Evolutionary conservation across 1,140 invertebrate genomes (phyloP).

Genomic region (Hormaphis cornu): DNA sequence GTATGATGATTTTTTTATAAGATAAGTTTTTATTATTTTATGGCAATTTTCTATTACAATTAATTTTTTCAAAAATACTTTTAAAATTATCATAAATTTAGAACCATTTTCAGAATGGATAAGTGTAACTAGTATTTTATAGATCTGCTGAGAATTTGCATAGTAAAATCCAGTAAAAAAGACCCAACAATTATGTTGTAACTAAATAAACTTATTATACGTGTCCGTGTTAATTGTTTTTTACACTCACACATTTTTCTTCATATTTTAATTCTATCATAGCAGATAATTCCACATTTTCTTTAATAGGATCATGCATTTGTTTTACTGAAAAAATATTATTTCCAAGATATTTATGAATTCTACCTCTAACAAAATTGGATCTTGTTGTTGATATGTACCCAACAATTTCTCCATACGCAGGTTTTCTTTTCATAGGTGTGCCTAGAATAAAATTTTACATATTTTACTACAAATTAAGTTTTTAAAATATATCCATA

Average conservation of each 20-base stretch:
- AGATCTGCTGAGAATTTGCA: too few relatives aligned
- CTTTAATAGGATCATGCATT: constrained; percentile 14
- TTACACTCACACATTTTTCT: constrained; percentile 12
- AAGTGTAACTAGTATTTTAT: too few relatives aligned
- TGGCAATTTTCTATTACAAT: too few relatives aligned
- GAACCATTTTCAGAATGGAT: too few relatives aligned
- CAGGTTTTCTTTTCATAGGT: neutral
- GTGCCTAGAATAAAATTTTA: constrained; percentile 6
- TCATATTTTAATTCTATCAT: constrained; percentile 10
- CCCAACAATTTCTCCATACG: constrained; percentile 19
- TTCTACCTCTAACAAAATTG: constrained; percentile 5
- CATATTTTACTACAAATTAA: neutral
- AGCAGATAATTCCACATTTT: neutral
- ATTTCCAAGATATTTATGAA: neutral
- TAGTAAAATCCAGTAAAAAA: too few relatives aligned
- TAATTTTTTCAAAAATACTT: too few relatives aligned
- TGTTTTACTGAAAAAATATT: neutral
- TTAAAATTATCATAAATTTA: too few relatives aligned
- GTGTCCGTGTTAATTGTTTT: too few relatives aligned
- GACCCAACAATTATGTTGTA: too few relatives aligned
- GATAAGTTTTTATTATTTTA: too few relatives aligned
- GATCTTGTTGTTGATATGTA: neutral
- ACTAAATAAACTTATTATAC: neutral
- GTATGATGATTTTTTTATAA: too few relatives aligned
- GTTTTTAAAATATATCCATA: neutral